Evolutionary conservation across 2,888 invertebrate genomes (phyloP).

Genomic region (Tipula helvola): DNA sequence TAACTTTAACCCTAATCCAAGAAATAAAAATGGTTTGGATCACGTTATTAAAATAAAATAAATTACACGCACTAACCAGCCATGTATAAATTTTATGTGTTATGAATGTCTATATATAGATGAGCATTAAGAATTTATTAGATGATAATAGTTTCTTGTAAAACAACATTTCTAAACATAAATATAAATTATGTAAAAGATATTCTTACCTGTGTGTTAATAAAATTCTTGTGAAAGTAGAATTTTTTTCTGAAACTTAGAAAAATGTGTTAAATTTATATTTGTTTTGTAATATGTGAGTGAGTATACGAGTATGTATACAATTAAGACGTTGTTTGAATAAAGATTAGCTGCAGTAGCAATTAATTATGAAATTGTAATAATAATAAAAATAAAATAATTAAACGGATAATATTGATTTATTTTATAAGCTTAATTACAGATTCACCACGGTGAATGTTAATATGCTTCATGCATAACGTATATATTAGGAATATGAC

Average conservation of each 20-base stretch:
- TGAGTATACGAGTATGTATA: neutral
- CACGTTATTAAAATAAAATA: neutral
- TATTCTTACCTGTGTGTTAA: neutral
- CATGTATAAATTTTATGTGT: neutral
- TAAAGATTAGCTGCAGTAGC: neutral
- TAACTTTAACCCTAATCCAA: neutral
- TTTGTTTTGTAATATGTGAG: neutral
- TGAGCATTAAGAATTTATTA: neutral
- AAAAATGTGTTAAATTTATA: neutral
- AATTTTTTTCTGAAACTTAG: neutral
- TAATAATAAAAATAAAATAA: neutral
- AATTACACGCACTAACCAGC: neutral
- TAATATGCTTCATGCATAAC: too few species aligned
- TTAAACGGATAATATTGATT: neutral
- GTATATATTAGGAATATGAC: too few species aligned
- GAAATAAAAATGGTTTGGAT: neutral
- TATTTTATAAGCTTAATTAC: neutral
- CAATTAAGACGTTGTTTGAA: neutral
- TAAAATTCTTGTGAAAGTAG: neutral
- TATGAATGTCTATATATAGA: neutral
- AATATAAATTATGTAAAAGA: neutral
- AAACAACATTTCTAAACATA: neutral
- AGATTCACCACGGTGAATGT: neutral
- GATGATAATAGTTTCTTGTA: neutral
- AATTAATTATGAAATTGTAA: neutral